phyloP scores from a whole-genome alignment of 2,113 vertebrate genomes.

The Microcebus murinus region DNA sequence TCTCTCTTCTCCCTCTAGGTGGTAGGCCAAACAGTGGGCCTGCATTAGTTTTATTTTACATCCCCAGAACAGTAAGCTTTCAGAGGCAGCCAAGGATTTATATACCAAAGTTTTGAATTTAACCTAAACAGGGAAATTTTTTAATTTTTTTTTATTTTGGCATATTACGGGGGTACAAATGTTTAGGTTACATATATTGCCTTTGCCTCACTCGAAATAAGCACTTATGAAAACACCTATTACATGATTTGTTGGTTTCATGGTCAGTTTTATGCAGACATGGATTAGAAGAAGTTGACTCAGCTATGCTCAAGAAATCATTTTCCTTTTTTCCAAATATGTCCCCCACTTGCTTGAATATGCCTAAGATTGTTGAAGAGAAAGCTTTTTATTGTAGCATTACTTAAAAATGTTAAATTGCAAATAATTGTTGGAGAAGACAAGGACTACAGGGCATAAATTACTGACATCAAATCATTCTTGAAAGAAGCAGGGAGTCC shows the following conservation, averaged over 20 bases:
- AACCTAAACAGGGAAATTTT: background rate
- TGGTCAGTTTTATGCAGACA: background rate
- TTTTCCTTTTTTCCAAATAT: background rate
- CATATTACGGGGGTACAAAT: too few species aligned
- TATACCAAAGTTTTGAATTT: background rate
- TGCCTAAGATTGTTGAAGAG: background rate
- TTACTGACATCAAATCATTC: slow-evolving; percentile 44
- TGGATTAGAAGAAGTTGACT: background rate
- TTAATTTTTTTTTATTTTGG: background rate
- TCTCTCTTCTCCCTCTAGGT: background rate
- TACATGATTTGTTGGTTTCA: background rate
- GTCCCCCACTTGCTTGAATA: background rate
- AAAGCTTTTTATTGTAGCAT: slow-evolving; percentile 20
- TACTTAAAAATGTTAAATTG: slow-evolving; percentile 38
- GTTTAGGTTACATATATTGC: too few species aligned
- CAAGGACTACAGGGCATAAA: slow-evolving; percentile 7
- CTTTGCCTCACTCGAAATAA: background rate
- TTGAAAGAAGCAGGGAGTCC: background rate
- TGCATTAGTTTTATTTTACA: background rate
- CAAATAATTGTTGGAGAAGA: slow-evolving; percentile 30
- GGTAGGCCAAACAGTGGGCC: background rate
- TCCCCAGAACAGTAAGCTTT: background rate
- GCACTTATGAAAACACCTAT: background rate
- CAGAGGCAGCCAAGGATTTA: background rate
- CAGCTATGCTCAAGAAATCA: background rate